Base-by-base conservation (phyloP, 2,113 vertebrate species). In the Anolis carolinensis region DNA sequence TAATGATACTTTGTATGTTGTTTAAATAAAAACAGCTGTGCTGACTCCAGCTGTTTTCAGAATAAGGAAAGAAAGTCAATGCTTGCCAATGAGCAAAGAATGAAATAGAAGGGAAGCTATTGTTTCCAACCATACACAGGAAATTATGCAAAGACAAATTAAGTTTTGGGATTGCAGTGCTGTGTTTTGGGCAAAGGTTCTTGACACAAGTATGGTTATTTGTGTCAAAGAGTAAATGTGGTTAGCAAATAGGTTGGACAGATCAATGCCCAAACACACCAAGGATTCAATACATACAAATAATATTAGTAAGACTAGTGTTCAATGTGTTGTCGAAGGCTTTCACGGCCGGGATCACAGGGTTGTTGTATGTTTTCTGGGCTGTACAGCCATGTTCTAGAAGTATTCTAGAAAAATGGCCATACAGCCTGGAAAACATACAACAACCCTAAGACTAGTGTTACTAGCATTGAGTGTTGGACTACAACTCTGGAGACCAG, bases 21-120 rank as follows among this genome's bases (percentile, higher is more conserved):
- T 79, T 91, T 87, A 93, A 92, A 83, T 89, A 91, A 92, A 92
- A 87, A 39, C 87, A 92, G 79, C 89, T 92, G 89, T 86, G 55
- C 84, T 90, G 77, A 79, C 87, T 88, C 91, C 87, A 91, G 39
- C 20, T 89, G 82, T 79, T 55, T 63, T 90, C 77, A 91, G 90
- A 94, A 90, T 48, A 90, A 81, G 9, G 44, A 86, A 88, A 88
- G 59, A 87, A 87, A 92, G 77, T 20, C 16, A 30, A 78, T 82
- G 39, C 73, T 72, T 82, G 52, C 32, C 79, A 85, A 82, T 30
- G 32, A 71, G 30, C 70, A n/a, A 77, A 21, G 20, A 68, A 52
- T 79, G 85, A 77, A 84, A 89, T 85, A 87, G 71, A 86, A 73
- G 90, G 81, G 74, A 83, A 81, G 63, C 30, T 88, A 85, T 93